Percentiles rank a stretch among this genome's conserved stretches.
phyloP scores from a whole-genome alignment of 1,140 invertebrate species.

The Euschistus heros region DNA sequence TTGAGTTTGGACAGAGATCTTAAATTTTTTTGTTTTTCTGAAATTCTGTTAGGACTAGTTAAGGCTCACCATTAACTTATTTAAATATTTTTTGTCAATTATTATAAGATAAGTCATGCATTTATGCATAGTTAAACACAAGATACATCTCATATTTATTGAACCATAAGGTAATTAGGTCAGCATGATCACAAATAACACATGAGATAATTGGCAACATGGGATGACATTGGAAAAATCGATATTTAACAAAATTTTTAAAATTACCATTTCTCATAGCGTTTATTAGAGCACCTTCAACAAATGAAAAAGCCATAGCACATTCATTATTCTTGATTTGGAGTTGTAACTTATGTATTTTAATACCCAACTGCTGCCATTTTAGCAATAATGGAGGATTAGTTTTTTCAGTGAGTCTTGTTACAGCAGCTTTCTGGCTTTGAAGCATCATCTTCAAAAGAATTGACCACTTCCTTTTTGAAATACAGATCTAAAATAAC shows the following conservation, averaged over 20 bases:
- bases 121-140: too few species aligned
- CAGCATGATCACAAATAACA: too few species aligned
- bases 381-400: conserved; percentile 34
- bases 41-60: too few species aligned
- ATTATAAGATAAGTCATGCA: too few species aligned
- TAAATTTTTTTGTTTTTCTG: too few species aligned
- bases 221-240: too few species aligned
- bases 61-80: too few species aligned
- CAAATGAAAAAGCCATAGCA: conserved; percentile 79
- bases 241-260: not conserved
- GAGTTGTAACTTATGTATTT: conserved; percentile 55
- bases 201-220: too few species aligned
- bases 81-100: too few species aligned
- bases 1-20: too few species aligned
- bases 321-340: conserved; percentile 55
- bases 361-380: conserved; percentile 49
- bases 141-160: too few species aligned
- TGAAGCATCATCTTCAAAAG: conserved; percentile 67
- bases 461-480: conserved; percentile 56
- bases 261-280: conserved; percentile 65
- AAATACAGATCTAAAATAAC: conserved; percentile 48
- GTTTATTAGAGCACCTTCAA: conserved; percentile 84
- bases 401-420: conserved; percentile 36
- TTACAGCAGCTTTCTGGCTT: conserved; percentile 55
- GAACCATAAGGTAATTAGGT: too few species aligned